Conservation (phyloP, 2,888 invertebrate species). For the Volucella bombylans region DNA sequence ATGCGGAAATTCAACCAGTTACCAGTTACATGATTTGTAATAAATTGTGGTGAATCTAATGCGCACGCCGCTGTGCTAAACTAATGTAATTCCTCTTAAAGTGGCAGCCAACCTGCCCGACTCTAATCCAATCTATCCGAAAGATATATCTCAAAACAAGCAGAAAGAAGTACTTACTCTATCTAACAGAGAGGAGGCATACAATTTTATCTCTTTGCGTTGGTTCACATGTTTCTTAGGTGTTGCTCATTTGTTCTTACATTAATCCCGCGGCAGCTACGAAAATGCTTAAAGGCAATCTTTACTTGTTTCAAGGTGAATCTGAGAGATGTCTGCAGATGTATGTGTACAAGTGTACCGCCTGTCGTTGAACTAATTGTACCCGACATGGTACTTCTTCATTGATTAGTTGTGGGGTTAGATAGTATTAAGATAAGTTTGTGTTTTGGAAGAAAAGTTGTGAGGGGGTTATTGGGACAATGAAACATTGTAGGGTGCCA, state of each 20-base stretch:
- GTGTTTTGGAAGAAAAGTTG: neutral
- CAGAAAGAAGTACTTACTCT: neutral
- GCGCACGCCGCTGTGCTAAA: constrained; percentile 15
- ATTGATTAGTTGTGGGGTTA: neutral
- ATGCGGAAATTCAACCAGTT: constrained; percentile 51
- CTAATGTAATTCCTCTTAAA: constrained; percentile 44
- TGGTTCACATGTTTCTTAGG: constrained; percentile 31
- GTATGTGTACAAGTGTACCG: constrained; percentile 21
- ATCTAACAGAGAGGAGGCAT: constrained; percentile 27
- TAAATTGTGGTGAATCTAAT: constrained; percentile 67
- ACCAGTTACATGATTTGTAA: constrained; percentile 48
- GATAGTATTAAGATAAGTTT: neutral
- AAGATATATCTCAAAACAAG: constrained; percentile 47
- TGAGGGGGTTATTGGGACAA: neutral
- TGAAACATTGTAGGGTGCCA: too few species aligned
- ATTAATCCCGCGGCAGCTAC: neutral
- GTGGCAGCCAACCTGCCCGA: constrained; percentile 42
- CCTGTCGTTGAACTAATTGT: constrained; percentile 54
- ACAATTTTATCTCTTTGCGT: neutral
- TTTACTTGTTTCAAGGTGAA: constrained; percentile 26
- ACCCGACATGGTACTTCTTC: constrained; percentile 1
- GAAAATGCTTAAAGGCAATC: constrained; percentile 19
- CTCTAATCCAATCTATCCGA: constrained; percentile 57
- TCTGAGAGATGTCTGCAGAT: neutral
- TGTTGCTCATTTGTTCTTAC: constrained; percentile 44